Base-by-base conservation (phyloP, 2,888 invertebrate genomes). In the Agonopterix subpropinquella region DNA sequence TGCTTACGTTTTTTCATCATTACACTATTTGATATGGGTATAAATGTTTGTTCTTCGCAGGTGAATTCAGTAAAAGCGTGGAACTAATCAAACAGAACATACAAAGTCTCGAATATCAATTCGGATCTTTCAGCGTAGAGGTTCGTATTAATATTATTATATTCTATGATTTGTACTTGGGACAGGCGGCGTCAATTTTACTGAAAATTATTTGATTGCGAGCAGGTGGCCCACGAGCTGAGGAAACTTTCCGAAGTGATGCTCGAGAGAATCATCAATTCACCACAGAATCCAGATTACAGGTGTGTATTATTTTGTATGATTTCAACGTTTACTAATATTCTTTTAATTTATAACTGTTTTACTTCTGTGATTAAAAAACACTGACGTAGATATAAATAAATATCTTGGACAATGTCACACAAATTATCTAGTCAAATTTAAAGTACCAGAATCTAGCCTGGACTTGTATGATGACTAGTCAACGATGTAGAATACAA, bases 91-190 rank as follows among this genome's bases (percentile, higher is more conserved):
- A 90, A 52, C 80, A 89, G 53, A 92, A 91, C 57, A 77, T 93
- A 2, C 77, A 84, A 37, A 89, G 90, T 13, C 77, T 91, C 8
- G 90, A 90, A 58, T 89, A 90, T 57, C 89, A 90, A 58, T 94
- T 89, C 70, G 94, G 93, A 0, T 76, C 80, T 0, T 87, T 89
- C 45, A 93, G 93, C 63, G 89, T 92, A 11, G 93, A 94, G 71
- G 87, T 86, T 50, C 51, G 58, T 57, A 11, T 15, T 11, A 39
- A 3, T 4, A n/a, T 11, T 10, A 28, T 8, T 13, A 7, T 39
- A 28, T 8, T 13, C 8, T 39, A 28, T 28, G 28, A 28, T 28
- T 28, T 28, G 4, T 28, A 7, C 28, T 28, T 5, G 5, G 4
- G 28, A 28, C 5, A 28, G 1, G 5, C 28, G 28, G 28, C 7